phyloP scores from a whole-genome alignment of 2,888 invertebrate genomes.

The Mycalesis mineus region DNA sequence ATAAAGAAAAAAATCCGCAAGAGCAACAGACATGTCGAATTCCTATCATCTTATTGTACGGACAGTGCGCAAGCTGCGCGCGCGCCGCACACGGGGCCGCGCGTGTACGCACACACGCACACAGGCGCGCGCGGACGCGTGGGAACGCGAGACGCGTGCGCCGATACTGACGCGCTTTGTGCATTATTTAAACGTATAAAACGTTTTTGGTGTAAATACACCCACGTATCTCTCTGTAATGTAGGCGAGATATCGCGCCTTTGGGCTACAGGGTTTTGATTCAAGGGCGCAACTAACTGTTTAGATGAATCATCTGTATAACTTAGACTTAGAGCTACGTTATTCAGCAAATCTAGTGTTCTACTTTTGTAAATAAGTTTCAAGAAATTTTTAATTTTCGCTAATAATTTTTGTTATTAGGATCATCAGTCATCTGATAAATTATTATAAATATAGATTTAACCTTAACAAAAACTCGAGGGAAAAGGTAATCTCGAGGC shows the following conservation, averaged over 20 bases:
- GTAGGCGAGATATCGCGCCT: conserved; percentile 20
- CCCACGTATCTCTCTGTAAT: conserved; percentile 26
- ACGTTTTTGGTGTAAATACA: conserved; percentile 33
- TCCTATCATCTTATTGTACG: conserved; percentile 33
- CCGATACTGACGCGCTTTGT: conserved; percentile 67
- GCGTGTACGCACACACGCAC: conserved; percentile 33
- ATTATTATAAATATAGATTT: too few relatives aligned
- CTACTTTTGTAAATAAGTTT: too few relatives aligned
- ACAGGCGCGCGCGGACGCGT: conserved; percentile 49
- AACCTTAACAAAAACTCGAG: too few relatives aligned
- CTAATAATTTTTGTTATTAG: too few relatives aligned
- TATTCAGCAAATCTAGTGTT: too few relatives aligned
- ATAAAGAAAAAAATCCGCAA: conserved; percentile 14
- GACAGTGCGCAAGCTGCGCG: conserved; percentile 52
- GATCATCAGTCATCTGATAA: too few relatives aligned
- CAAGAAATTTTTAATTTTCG: too few relatives aligned
- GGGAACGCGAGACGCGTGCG: conserved; percentile 74
- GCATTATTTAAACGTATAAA: conserved; percentile 51
- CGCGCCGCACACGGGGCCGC: conserved; percentile 46
- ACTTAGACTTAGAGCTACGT: not conserved
- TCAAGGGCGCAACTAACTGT: conserved; percentile 1
- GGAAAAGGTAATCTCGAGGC: too few relatives aligned
- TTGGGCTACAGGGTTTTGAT: not conserved
- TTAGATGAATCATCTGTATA: not conserved
- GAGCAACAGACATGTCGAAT: conserved; percentile 25